A percentile compares a stretch with the other conserved stretches of the same genome.
Evolutionary conservation across 2,113 vertebrate genomes (phyloP).

Genomic region (Lophura nycthemera): DNA sequence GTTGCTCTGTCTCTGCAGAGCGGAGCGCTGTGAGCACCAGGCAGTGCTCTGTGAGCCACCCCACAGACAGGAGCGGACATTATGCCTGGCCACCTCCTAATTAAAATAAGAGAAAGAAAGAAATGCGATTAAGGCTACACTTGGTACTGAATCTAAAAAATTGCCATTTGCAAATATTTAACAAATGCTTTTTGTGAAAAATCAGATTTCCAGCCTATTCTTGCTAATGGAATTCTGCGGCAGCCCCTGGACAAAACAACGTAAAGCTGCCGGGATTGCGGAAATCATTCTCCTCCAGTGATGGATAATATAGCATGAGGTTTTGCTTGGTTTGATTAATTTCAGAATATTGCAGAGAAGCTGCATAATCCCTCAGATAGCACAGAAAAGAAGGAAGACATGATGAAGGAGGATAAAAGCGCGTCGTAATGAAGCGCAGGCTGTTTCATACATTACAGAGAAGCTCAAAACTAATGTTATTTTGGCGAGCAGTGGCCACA

Average conservation of each 20-base stretch:
- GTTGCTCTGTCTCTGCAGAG: constrained; percentile 33
- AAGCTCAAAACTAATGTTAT: not conserved
- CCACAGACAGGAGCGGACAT: constrained; percentile 22
- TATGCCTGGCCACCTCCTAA: constrained; percentile 45
- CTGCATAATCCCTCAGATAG: constrained; percentile 82
- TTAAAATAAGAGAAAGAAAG: constrained; percentile 60
- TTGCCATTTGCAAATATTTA: constrained; percentile 57
- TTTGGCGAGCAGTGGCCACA: constrained; percentile 56
- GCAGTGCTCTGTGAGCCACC: not conserved
- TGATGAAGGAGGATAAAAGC: constrained; percentile 71
- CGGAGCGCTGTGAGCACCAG: constrained; percentile 25
- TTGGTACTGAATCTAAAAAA: constrained; percentile 26
- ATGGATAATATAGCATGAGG: constrained; percentile 79
- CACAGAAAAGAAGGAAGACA: constrained; percentile 62
- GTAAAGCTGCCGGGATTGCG: constrained; percentile 70
- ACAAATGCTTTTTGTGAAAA: constrained; percentile 65
- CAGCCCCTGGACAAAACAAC: constrained; percentile 76
- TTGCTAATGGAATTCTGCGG: constrained; percentile 75
- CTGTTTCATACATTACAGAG: constrained; percentile 25
- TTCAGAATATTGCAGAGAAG: constrained; percentile 81
- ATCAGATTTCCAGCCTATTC: constrained; percentile 36
- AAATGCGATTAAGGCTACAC: constrained; percentile 13
- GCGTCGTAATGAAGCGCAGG: constrained; percentile 38
- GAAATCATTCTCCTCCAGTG: constrained; percentile 74
- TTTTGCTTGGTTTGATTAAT: constrained; percentile 84